phyloP scores from a whole-genome alignment of 1,140 invertebrate species.

The Atta texana region DNA sequence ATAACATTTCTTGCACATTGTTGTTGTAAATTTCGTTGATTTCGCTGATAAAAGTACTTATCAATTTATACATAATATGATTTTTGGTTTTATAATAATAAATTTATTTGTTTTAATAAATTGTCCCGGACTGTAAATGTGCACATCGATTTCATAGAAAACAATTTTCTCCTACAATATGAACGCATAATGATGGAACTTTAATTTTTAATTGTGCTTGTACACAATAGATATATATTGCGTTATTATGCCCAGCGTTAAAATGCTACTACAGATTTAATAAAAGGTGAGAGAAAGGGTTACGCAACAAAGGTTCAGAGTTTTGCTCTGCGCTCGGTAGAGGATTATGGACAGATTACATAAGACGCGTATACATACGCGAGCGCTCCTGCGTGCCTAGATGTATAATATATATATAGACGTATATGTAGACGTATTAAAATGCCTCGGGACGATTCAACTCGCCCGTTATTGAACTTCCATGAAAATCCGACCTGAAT shows the following conservation, averaged over 20 bases:
- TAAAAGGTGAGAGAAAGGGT: neutral
- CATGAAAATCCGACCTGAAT: slow-evolving; percentile 33
- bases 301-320: neutral
- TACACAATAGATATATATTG: neutral
- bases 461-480: slow-evolving; percentile 27
- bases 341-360: slow-evolving; percentile 2
- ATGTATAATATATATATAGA: neutral
- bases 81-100: neutral
- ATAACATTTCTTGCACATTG: neutral
- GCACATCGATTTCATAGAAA: neutral
- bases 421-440: neutral
- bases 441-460: slow-evolving; percentile 16
- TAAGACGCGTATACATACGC: neutral
- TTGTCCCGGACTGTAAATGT: neutral
- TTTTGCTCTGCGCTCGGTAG: neutral
- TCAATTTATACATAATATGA: too few relatives aligned
- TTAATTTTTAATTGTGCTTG: slow-evolving; percentile 10
- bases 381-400: neutral
- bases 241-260: neutral
- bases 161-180: neutral
- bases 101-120: neutral
- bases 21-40: neutral
- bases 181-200: neutral
- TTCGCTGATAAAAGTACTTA: neutral
- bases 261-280: slow-evolving; percentile 18